Percentiles rank a stretch among this genome's conserved stretches.
phyloP scores from a whole-genome alignment of 2,113 vertebrate genomes.

The Vidua chalybeata region DNA sequence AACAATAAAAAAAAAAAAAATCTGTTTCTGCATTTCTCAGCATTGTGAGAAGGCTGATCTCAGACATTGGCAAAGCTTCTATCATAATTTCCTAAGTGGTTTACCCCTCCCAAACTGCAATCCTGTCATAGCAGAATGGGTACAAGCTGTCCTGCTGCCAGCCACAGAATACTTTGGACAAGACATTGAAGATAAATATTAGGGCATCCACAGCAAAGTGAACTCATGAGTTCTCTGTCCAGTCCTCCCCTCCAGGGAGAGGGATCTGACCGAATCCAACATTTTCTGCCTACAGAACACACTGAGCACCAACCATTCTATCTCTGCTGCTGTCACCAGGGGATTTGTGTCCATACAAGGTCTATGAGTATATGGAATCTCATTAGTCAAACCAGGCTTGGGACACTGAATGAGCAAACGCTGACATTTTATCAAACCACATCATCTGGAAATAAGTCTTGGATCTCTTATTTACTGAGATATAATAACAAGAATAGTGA shows the following conservation, averaged over 20 bases:
- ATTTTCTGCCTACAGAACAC: background rate
- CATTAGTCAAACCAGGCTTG: background rate
- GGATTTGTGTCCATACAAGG: background rate
- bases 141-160: background rate
- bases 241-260: background rate
- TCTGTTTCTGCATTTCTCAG: background rate
- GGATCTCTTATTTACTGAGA: background rate
- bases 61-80: background rate
- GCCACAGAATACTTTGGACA: background rate
- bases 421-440: background rate
- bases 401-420: background rate
- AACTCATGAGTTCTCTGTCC: background rate
- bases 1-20: background rate
- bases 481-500: background rate
- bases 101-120: background rate
- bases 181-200: background rate
- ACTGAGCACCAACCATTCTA: background rate
- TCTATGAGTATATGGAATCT: background rate
- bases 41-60: background rate
- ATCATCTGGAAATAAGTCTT: background rate
- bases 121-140: background rate
- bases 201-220: background rate
- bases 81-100: background rate
- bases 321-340: background rate
- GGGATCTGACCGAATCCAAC: background rate